Conservation (phyloP, 2,888 invertebrate species). For the Caenorhabditis imperialis region DNA sequence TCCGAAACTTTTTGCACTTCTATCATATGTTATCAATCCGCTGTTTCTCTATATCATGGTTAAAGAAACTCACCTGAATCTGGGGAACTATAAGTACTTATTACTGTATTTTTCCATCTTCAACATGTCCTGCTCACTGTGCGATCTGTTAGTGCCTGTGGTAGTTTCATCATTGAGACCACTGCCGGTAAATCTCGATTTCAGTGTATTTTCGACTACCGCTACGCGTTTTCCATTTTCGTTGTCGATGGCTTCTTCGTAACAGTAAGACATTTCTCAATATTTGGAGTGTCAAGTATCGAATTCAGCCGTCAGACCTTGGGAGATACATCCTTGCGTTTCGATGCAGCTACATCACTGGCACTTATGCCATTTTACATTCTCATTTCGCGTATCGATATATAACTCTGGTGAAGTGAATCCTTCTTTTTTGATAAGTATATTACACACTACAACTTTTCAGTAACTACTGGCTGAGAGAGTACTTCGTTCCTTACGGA, state of each 20-base stretch:
- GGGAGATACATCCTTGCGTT: slow-evolving; percentile 1
- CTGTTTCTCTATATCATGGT: slow-evolving; percentile 14
- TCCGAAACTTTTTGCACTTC: slow-evolving; percentile 8
- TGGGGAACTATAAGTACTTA: slow-evolving; percentile 24
- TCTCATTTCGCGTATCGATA: slow-evolving; percentile 21
- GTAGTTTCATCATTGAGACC: too few relatives aligned
- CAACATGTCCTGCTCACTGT: slow-evolving; percentile 25
- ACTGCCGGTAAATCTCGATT: too few relatives aligned
- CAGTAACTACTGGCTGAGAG: slow-evolving; percentile 2
- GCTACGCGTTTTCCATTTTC: slow-evolving; percentile 20
- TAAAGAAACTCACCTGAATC: slow-evolving; percentile 5
- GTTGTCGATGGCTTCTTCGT: slow-evolving; percentile 12
- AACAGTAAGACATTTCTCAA: too few relatives aligned
- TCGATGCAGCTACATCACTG: slow-evolving; percentile 17
- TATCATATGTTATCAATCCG: slow-evolving; percentile 16
- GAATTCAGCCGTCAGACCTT: slow-evolving; percentile 20
- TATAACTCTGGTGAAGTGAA: slow-evolving; percentile 12
- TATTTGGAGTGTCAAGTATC: too few relatives aligned
- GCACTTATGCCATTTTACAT: slow-evolving; percentile 18
- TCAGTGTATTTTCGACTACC: slow-evolving; percentile 10
- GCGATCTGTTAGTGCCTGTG: slow-evolving; percentile 19
- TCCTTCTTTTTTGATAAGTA: background rate
- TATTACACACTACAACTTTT: background rate
- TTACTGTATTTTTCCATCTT: slow-evolving; percentile 27
- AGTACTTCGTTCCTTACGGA: slow-evolving; percentile 7